Base-by-base conservation (phyloP, 64 coral and sea anemone genomes). In the Pocillopora verrucosa region DNA sequence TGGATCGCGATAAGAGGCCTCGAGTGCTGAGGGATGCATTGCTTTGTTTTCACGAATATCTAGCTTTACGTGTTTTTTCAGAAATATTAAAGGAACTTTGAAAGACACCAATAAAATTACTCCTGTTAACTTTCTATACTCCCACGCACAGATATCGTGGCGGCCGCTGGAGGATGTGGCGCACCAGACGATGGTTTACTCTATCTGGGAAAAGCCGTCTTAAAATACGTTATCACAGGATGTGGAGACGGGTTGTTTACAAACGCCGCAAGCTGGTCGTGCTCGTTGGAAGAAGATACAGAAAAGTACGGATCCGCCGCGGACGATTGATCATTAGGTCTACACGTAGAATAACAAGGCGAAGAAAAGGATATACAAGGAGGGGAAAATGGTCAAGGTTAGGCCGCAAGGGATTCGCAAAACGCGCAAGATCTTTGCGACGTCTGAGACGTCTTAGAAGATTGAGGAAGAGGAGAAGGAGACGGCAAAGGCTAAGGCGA, bases 91-190 rank as follows among this genome's bases (percentile, higher is more conserved):
- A 30, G 30, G 30, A 30, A 30, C 30, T 30, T 30, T 30, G 41
- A 51, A 51, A 51, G 41, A 51, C 41, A 51, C 41, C 41, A 26
- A 30, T 30, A 11, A 70, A 20, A 9, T 11, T 30, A 25, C 22
- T 70, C 67, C 22, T 10, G 11, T 22, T 70, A 24, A 25, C 10
- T 30, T 11, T 63, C 26, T 37, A 25, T 81, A 62, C 62, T 13
- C 62, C 62, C 57, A 7, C 62, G 4, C 35, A 7, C 58, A 81
- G 79, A 63, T 63, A 60, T 62, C 79, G 79, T 10, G 58, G 58
- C 16, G 82, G 82, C n/a, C 61, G 82, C 14, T 85, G 82, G 82
- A 65, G 36, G n/a, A 10, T 85, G 1, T 15, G 64, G 57, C 16
- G 61, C 36, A 41, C 20, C 4, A 9, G 65, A 85, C 37, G 64